Conservation (phyloP, 2,888 invertebrate genomes). For the Drosophila putrida region DNA sequence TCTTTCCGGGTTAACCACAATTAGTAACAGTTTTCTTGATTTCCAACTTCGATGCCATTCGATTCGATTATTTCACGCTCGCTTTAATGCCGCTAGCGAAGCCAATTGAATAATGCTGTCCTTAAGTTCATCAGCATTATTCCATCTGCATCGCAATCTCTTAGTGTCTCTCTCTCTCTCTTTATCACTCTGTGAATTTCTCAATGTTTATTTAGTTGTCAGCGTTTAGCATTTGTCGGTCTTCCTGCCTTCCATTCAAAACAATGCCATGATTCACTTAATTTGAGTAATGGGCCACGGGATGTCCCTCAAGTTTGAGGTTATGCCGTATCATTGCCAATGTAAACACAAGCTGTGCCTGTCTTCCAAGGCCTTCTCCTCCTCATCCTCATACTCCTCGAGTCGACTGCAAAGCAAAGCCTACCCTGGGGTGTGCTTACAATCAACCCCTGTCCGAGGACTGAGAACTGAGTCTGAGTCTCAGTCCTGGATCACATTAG, state of each 20-base stretch:
- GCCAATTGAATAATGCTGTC: conserved; percentile 82
- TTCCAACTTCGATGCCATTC: conserved; percentile 1
- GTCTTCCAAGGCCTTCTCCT: conserved; percentile 21
- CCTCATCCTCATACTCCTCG: not conserved
- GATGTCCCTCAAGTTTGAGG: conserved; percentile 59
- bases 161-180: conserved; percentile 1
- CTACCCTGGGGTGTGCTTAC: conserved; percentile 66
- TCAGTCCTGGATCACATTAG: conserved; percentile 43
- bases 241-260: conserved; percentile 61
- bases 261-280: conserved; percentile 81
- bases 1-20: conserved; percentile 1
- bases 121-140: conserved; percentile 4
- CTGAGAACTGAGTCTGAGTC: conserved; percentile 12
- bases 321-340: conserved; percentile 77
- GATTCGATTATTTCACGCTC: conserved; percentile 67
- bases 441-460: conserved; percentile 32
- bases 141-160: conserved; percentile 55
- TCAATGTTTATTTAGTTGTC: conserved; percentile 83
- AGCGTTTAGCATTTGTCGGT: conserved; percentile 80
- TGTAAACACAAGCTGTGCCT: conserved; percentile 64
- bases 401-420: conserved; percentile 49
- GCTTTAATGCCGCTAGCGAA: conserved; percentile 75
- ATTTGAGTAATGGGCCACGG: conserved; percentile 81
- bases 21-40: conserved; percentile 12
- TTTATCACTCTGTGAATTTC: conserved; percentile 70